Base-by-base conservation (phyloP, 2,888 invertebrate genomes). In the Yponomeuta malinellus region DNA sequence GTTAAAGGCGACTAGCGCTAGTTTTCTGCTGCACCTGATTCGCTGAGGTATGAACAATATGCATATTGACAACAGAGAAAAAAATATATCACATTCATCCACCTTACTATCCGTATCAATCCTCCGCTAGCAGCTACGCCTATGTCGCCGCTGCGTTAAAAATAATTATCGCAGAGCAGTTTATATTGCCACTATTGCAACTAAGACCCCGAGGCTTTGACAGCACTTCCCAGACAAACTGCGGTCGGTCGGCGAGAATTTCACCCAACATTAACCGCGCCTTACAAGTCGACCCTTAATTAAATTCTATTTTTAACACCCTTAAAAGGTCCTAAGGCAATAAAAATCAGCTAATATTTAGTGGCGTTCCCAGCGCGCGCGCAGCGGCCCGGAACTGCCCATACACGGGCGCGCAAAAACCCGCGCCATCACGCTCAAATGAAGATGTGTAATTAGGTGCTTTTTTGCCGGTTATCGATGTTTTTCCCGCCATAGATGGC, bases 361-460 rank as follows among this genome's bases (percentile, higher is more conserved):
- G 71, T 63, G 33, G 43, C 59, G 80, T 85, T 89, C 88, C 86
- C 90, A 87, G 86, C 81, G 52, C 52, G 15, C 15, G 76, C 74
- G 76, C 83, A 80, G 73, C 83, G 79, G 79, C 75, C 83, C 83
- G 88, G 83, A 84, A 87, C 86, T 66, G 64, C 29, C 68, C 65
- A 70, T 68, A 70, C 63, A 65, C 68, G 63, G 63, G 33, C 64
- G 75, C 74, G 82, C 83, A 89, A 90, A 90, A 86, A 80, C 73
- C 59, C 79, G 76, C 75, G 79, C 80, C 83, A 87, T 84, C 89
- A 91, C 90, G 91, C 86, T 90, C 88, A 90, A 91, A 91, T 91
- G 91, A 89, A 91, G 89, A 89, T 85, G 77, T 87, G 89, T 88
- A 88, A 90, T 91, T 90, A 87, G 83, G 81, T 79, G 79, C 80